These are phyloP conservation scores for Cyclargus thomasi DNA, from an alignment of 1,140 invertebrate species.

Conservation along the genomic window DNA sequence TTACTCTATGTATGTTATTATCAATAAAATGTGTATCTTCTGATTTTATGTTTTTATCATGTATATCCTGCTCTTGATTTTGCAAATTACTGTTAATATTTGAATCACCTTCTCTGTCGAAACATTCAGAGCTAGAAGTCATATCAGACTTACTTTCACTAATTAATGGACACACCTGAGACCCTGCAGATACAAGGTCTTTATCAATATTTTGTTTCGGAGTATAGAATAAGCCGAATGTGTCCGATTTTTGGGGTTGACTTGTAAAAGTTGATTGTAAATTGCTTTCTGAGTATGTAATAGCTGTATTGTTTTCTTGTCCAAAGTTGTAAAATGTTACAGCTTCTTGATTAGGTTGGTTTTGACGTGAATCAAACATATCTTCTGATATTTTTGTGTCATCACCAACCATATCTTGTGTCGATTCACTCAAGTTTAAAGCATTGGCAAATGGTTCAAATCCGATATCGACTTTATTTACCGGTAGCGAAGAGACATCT, in stretches of 20 bases:
- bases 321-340: neutral
- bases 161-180: neutral
- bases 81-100: neutral
- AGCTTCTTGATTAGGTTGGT: neutral
- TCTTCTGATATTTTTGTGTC: neutral
- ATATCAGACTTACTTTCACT: neutral
- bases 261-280: neutral
- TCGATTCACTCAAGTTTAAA: neutral
- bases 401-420: neutral
- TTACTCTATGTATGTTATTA: neutral
- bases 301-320: neutral
- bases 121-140: neutral
- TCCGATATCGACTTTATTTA: neutral
- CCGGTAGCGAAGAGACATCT: neutral
- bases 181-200: neutral
- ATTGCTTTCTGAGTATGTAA: neutral
- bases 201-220: neutral
- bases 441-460: neutral
- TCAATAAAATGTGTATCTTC: neutral
- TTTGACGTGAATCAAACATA: neutral
- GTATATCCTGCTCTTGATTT: neutral
- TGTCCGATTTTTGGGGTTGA: neutral
- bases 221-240: neutral
- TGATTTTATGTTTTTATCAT: neutral
- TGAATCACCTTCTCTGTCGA: neutral